Evolutionary conservation across 2,888 invertebrate species (phyloP).

Genomic region (Fragum whitleyi): DNA sequence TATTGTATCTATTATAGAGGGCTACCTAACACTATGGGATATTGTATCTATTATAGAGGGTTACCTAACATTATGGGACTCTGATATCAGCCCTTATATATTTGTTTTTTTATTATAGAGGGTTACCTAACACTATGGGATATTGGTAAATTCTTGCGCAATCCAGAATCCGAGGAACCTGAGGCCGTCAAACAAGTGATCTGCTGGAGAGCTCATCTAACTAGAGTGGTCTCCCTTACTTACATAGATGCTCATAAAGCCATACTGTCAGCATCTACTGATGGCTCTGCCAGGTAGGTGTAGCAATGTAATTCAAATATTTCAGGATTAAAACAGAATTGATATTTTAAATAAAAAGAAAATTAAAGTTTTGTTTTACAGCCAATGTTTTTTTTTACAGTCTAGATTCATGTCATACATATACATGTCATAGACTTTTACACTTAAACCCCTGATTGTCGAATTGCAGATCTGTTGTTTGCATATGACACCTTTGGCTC

Average conservation of each 20-base stretch:
- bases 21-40: slow-evolving; percentile 83
- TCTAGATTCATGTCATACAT: too few relatives aligned
- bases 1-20: too few relatives aligned
- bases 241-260: slow-evolving; percentile 77
- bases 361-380: too few relatives aligned
- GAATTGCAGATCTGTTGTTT: too few relatives aligned
- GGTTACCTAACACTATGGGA: slow-evolving; percentile 84
- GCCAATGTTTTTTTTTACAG: too few relatives aligned
- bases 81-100: too few relatives aligned
- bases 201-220: slow-evolving; percentile 83
- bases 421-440: too few relatives aligned
- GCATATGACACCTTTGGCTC: too few relatives aligned
- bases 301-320: too few relatives aligned
- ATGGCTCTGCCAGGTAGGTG: slow-evolving; percentile 83
- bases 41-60: slow-evolving; percentile 82
- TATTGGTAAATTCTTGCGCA: slow-evolving; percentile 79
- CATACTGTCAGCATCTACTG: slow-evolving; percentile 82
- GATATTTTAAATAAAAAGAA: too few relatives aligned
- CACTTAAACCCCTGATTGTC: too few relatives aligned
- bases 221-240: slow-evolving; percentile 78
- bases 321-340: too few relatives aligned
- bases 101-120: slow-evolving; percentile 71
- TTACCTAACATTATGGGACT: slow-evolving; percentile 83
- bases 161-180: slow-evolving; percentile 77
- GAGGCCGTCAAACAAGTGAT: slow-evolving; percentile 80